Base-by-base conservation (phyloP, 2,113 vertebrate genomes). In the Paedocypris sp. region DNA sequence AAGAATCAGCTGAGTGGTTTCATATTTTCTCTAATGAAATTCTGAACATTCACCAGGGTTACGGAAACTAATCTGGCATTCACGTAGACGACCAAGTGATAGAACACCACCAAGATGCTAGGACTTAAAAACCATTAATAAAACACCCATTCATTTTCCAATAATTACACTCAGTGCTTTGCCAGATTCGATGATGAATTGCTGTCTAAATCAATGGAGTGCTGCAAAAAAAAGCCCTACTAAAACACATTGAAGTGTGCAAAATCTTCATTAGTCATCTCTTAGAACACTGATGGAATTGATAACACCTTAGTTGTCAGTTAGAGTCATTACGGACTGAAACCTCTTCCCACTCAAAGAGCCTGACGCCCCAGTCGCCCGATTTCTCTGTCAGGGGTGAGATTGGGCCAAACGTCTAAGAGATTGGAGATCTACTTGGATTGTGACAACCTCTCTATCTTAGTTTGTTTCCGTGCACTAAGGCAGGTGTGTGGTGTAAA, bases 361-460 rank as follows among this genome's bases (percentile, higher is more conserved):
- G 26, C 4, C 25, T 32, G 38, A 3, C 32, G 42, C 22, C 26
- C 12, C 29, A 12, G 13, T 12, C 22, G 54, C 43, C 39, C 29
- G 38, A 31, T 58, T 58, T 4, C 26, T 5, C 38, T 38, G 22
- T 16, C 33, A 53, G 16, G 38, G 36, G 25, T 41, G 53, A 42
- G 53, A 29, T 42, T 16, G 33, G 52, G 25, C 35, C 22, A 56
- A 42, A 25, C 42, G 36, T 42, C 52, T 29, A 25, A 38, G 39
- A 58, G 39, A 58, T 43, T 58, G 38, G 39, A 58, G 39, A 58
- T 58, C 39, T 43, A 31, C 18, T 31, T 6, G 43, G 18, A 29
- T 39, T 16, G 25, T 43, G 36, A 51, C 43, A 62, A 20, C 60
- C 18, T 22, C 46, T 65, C 50, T 23, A 45, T 72, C 66, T 62